phyloP scores from a whole-genome alignment of 2,113 vertebrate species.

The Todiramphus chloris region DNA sequence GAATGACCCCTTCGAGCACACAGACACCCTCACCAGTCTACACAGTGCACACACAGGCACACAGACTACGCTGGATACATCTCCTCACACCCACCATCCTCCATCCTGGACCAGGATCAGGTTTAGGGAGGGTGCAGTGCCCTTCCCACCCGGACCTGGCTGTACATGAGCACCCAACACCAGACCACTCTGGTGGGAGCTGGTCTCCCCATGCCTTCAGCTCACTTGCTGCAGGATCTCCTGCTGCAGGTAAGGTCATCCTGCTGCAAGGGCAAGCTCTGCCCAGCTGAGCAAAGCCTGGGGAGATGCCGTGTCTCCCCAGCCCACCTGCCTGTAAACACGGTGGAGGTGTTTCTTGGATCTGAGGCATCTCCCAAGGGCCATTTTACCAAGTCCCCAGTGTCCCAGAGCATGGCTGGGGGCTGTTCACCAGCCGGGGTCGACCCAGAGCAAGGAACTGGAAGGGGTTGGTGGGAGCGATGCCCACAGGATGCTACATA shows the following conservation, averaged over 20 bases:
- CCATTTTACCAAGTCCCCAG: not conserved
- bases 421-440: not conserved
- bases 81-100: not conserved
- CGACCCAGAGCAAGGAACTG: not conserved
- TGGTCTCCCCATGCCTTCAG: not conserved
- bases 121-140: fast-evolving
- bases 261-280: not conserved
- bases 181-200: not conserved
- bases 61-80: not conserved
- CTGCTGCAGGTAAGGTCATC: not conserved
- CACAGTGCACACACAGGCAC: not conserved
- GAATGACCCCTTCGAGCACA: not conserved
- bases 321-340: not conserved
- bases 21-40: not conserved
- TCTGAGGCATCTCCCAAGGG: not conserved
- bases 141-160: not conserved
- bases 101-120: not conserved
- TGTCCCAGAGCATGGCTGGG: not conserved
- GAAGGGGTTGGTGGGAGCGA: not conserved
- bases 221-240: not conserved
- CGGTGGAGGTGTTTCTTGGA: not conserved
- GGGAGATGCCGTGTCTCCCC: fast-evolving
- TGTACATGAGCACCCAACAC: not conserved
- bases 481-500: not conserved
- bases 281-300: not conserved